phyloP scores from a whole-genome alignment of 1,140 invertebrate species.

The Ceratitis capitata region DNA sequence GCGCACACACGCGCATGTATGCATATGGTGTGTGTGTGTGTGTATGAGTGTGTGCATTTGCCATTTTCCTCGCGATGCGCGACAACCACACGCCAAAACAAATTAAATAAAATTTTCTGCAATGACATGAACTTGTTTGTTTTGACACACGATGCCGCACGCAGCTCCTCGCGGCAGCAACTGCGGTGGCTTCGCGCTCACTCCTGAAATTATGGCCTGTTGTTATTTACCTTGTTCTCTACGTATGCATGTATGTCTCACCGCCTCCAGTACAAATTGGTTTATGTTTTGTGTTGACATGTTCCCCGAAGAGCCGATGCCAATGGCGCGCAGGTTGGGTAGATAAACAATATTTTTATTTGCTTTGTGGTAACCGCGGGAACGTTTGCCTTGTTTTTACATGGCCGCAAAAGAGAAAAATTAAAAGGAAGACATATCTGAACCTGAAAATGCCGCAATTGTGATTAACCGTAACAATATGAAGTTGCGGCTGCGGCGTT shows the following conservation, averaged over 20 bases:
- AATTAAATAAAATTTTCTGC: conserved; percentile 37
- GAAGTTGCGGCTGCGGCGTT: background rate
- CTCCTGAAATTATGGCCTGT: background rate
- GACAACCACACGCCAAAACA: conserved; percentile 16
- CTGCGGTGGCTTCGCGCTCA: background rate
- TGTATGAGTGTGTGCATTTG: no score
- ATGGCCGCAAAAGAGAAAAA: background rate
- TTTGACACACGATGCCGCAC: conserved; percentile 56
- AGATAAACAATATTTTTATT: background rate
- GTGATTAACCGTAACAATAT: background rate
- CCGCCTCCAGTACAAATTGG: conserved; percentile 21
- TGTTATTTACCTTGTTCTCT: background rate
- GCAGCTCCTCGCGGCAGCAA: background rate
- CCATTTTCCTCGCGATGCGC: background rate
- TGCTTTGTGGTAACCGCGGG: conserved; percentile 12
- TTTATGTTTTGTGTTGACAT: background rate
- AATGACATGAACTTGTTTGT: conserved; percentile 51
- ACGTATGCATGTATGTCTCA: background rate
- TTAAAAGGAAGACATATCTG: background rate
- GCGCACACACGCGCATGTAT: background rate
- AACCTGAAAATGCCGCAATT: background rate
- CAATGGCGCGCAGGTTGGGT: background rate
- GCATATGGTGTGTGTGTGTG: background rate
- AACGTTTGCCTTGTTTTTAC: conserved; percentile 28
- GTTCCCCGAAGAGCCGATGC: background rate